Conservation (phyloP, 2,797 vertebrate genomes). For the Florisuga fusca region DNA sequence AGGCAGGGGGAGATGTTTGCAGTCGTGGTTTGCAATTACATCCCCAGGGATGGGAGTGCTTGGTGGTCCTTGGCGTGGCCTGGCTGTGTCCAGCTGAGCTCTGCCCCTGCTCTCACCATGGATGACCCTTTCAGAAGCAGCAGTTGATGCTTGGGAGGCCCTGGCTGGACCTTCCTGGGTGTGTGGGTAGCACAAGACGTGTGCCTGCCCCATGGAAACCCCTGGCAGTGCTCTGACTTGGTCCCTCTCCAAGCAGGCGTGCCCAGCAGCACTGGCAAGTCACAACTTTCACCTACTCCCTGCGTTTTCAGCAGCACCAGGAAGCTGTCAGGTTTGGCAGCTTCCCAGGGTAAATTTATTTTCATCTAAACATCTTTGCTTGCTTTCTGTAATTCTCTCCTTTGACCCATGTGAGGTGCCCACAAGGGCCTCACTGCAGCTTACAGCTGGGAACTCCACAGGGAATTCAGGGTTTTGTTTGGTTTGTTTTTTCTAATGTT, state of each 20-base stretch:
- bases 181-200: background rate
- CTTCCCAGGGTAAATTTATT: background rate
- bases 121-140: background rate
- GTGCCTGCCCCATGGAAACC: background rate
- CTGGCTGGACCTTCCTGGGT: background rate
- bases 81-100: background rate
- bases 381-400: background rate
- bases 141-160: background rate
- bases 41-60: background rate
- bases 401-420: background rate
- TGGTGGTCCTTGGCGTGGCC: accelerated
- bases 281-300: conserved; percentile 4
- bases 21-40: background rate
- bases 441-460: background rate
- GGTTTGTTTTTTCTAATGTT: background rate
- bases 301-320: background rate
- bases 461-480: background rate
- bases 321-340: background rate
- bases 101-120: accelerated
- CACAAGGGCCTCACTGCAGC: background rate
- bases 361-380: background rate
- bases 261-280: background rate
- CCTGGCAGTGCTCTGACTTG: background rate
- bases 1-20: background rate
- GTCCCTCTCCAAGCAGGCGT: background rate